Evolutionary conservation across 2,113 vertebrate genomes (phyloP), one percentile per base, ranked within the genome.

Genomic region (Solea solea): DNA sequence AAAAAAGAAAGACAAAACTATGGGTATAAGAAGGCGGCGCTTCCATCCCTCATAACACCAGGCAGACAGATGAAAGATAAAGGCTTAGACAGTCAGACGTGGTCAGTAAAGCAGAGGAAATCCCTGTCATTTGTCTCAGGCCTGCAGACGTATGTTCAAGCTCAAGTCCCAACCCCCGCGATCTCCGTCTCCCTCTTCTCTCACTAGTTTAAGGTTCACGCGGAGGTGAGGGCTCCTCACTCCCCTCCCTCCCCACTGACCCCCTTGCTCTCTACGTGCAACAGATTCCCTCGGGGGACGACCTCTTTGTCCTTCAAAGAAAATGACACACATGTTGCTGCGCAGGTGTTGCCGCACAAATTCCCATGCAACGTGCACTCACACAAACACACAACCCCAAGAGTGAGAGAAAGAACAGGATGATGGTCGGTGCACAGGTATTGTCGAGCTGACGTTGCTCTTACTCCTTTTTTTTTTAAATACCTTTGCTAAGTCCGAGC

Each of bases 71-170:
- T 61, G 76, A 53, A 66, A 87, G 89, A 89, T 85, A 83, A 83
- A 61, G 14, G 25, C 66, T 80, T 52, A 86, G 90, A 84, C 82
- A 69, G 81, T 84, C 80, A 87, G 78, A 82, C 69, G 44, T 86
- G 86, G 80, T 84, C 69, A 81, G 63, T 66, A 67, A 85, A 69
- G 66, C 79, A 72, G 70, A 89, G 89, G 87, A 91, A 91, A 92
- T 86, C 88, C 86, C 78, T 65, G 78, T 90, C 77, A 91, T 91
- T 91, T 85, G 88, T 91, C 83, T 84, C 34, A 74, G 73, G 77
- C 87, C 82, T 81, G 67, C 71, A 88, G 88, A 88, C 78, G 75
- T 87, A 89, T 91, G 86, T 87, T 90, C 90, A 90, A 91, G 87
- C 87, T 91, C 91, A 90, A 89, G 89, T 88, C 88, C 80, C 68